Evolutionary conservation across 1,140 invertebrate genomes (phyloP).

Genomic region (Brachionus angularis): DNA sequence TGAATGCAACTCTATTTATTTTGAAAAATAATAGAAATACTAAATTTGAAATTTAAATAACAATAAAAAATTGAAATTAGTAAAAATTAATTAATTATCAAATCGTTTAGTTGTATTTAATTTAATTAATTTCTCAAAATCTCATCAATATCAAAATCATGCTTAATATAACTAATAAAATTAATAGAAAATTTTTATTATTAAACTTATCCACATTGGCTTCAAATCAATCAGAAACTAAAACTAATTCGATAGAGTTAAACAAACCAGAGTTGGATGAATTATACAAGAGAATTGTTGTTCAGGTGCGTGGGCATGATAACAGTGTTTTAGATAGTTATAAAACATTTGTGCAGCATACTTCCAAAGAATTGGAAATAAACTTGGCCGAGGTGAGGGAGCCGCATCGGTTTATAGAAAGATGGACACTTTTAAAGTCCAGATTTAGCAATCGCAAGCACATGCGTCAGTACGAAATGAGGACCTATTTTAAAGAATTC

Average conservation of each 20-base stretch:
- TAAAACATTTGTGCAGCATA: slow-evolving; percentile 70
- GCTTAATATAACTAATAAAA: no score
- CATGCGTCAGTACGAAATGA: slow-evolving; percentile 86
- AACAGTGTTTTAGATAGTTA: slow-evolving; percentile 80
- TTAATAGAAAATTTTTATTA: no score
- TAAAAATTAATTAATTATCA: no score
- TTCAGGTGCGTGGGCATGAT: slow-evolving; percentile 81
- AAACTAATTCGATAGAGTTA: not conserved
- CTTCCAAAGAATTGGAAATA: slow-evolving; percentile 73
- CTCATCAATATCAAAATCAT: no score
- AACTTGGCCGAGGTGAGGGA: slow-evolving; percentile 69
- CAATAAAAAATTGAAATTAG: no score
- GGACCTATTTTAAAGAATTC: slow-evolving; percentile 83
- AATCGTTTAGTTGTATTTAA: no score
- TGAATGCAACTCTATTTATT: no score
- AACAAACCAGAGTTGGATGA: slow-evolving; percentile 16
- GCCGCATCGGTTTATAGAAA: slow-evolving; percentile 55
- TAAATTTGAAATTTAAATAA: no score
- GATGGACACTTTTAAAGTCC: slow-evolving; percentile 76
- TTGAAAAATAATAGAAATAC: no score
- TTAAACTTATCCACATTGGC: not conserved
- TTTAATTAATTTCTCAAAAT: no score
- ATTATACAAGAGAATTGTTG: slow-evolving; percentile 62
- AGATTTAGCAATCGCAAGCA: slow-evolving; percentile 89
- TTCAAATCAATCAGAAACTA: not conserved